Evolutionary conservation across 2,113 vertebrate genomes (phyloP).

Genomic region (Rhinoderma darwinii): DNA sequence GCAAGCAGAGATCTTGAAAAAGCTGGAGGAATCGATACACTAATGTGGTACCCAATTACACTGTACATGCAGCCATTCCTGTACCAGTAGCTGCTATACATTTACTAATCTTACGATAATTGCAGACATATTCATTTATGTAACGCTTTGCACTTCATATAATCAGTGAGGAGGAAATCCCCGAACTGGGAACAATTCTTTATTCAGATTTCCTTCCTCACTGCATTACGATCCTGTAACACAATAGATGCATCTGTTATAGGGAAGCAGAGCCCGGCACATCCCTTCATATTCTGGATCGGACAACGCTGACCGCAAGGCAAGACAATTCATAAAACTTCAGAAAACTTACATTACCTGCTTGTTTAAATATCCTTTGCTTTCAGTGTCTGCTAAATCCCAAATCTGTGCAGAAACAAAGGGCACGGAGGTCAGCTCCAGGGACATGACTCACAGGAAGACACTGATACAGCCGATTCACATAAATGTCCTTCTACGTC

Average conservation of each 20-base stretch:
- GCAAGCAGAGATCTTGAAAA: no score
- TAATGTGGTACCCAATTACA: no score
- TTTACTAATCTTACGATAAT: no score
- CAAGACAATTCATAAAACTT: not conserved
- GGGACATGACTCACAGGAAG: constrained; percentile 8
- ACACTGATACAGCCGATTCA: not conserved
- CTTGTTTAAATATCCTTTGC: constrained; percentile 93
- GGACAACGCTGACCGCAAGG: not conserved
- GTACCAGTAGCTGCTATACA: no score
- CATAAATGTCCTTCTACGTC: not conserved
- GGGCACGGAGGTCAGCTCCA: not conserved
- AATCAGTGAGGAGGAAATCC: not conserved
- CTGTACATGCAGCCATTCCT: no score
- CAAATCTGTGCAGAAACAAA: constrained; percentile 81
- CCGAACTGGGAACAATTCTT: not conserved
- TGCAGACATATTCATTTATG: no score
- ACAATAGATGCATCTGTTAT: not conserved
- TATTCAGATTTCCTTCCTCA: not conserved
- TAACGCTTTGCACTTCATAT: no score
- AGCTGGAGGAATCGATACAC: no score
- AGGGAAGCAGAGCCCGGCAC: not conserved
- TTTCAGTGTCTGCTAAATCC: constrained; percentile 95
- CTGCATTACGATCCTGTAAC: not conserved
- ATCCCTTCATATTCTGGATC: no score
- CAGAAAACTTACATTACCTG: constrained; percentile 78